A percentile compares a stretch with the other conserved stretches of the same genome.
These are phyloP conservation scores for Gambusia holbrooki DNA, from an alignment of 2,113 vertebrate genomes.

Conservation along the genomic window DNA sequence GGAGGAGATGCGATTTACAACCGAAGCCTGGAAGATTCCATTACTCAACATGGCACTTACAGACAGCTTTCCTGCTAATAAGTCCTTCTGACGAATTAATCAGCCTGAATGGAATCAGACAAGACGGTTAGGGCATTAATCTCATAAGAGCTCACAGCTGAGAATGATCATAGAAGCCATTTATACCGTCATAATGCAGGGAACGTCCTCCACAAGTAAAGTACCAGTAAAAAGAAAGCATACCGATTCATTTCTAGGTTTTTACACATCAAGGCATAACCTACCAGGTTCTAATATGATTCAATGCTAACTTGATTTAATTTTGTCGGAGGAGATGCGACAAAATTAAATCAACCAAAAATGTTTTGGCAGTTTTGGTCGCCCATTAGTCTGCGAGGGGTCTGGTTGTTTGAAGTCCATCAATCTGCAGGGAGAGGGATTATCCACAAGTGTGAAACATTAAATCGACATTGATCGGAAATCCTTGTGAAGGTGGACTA, in stretches of 20 bases:
- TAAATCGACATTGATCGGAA: neutral
- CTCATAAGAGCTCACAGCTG: neutral
- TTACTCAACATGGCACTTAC: constrained; percentile 15
- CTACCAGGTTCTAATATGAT: neutral
- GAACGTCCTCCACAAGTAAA: no score
- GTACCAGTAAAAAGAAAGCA: neutral
- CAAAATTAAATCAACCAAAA: no score
- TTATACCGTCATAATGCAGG: neutral
- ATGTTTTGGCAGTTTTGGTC: neutral
- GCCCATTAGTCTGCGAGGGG: neutral
- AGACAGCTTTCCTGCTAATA: constrained; percentile 4
- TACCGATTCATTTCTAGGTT: neutral
- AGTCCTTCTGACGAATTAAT: constrained; percentile 14
- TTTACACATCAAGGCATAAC: neutral
- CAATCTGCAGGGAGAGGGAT: neutral
- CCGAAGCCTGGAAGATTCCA: constrained; percentile 3
- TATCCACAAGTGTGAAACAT: neutral
- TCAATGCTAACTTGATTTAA: neutral
- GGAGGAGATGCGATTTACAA: neutral
- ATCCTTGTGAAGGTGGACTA: neutral
- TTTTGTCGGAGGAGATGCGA: no score
- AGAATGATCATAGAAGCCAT: neutral
- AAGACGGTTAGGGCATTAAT: constrained; percentile 14
- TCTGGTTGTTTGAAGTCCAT: neutral
- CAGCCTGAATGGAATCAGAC: constrained; percentile 20